Conservation (phyloP, 2,888 invertebrate species). For the Pecten maximus region DNA sequence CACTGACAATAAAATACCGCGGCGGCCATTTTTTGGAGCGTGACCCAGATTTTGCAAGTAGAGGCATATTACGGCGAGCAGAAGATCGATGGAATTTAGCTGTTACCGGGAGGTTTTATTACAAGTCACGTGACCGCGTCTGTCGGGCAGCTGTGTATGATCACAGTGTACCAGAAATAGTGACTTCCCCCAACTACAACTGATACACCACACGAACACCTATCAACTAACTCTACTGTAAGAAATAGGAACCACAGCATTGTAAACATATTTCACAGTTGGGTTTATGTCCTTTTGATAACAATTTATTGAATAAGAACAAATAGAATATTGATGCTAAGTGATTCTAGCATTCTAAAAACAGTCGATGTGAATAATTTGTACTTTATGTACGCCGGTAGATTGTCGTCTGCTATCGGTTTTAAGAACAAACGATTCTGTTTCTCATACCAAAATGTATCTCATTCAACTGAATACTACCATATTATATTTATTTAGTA, state of each 20-base stretch:
- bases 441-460: too few relatives aligned
- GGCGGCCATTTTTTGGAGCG: slow-evolving; percentile 33
- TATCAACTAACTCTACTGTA: background rate
- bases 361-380: too few relatives aligned
- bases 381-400: too few relatives aligned
- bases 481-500: too few relatives aligned
- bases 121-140: background rate
- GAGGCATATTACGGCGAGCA: slow-evolving; percentile 18
- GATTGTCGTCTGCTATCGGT: too few relatives aligned
- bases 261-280: background rate
- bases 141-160: slow-evolving; percentile 23
- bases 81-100: slow-evolving; percentile 33
- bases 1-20: background rate
- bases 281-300: background rate
- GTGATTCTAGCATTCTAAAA: background rate
- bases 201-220: background rate
- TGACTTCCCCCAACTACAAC: background rate
- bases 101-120: background rate
- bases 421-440: too few relatives aligned
- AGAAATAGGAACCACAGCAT: background rate
- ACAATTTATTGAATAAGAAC: background rate
- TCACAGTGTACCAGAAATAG: slow-evolving; percentile 1
- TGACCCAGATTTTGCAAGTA: slow-evolving; percentile 29
- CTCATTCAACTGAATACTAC: too few relatives aligned
- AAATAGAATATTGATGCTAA: background rate